A percentile compares a stretch with the other conserved stretches of the same genome.
phyloP scores from a whole-genome alignment of 2,888 invertebrate genomes.

The Glaucopsyche alexis region DNA sequence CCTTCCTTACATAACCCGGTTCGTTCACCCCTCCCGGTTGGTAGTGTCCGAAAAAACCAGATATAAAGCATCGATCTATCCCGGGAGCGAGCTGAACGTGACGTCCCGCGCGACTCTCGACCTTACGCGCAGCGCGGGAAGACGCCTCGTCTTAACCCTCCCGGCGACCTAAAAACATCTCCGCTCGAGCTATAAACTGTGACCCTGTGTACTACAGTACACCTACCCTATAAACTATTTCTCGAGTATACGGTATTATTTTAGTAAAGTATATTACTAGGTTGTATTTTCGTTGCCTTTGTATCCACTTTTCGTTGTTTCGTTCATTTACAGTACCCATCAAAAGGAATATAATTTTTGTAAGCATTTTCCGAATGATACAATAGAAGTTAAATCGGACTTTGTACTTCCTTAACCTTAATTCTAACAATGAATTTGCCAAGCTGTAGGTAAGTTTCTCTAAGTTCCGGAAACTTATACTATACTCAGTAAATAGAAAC shows the following conservation, averaged over 20 bases:
- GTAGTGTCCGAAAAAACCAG: slow-evolving; percentile 79
- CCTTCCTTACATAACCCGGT: slow-evolving; percentile 73
- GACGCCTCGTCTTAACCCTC: slow-evolving; percentile 36
- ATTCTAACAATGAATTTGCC: no score
- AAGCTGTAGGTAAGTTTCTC: no score
- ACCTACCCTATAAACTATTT: slow-evolving; percentile 33
- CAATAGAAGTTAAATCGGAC: no score
- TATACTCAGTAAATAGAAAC: no score
- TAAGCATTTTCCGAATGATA: neutral
- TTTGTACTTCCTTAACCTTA: no score
- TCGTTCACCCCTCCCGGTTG: slow-evolving; percentile 75
- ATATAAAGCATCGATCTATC: slow-evolving; percentile 66
- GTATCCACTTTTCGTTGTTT: neutral
- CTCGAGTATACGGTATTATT: slow-evolving; percentile 33
- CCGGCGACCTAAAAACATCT: slow-evolving; percentile 46
- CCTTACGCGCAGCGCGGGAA: slow-evolving; percentile 37
- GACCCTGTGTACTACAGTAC: slow-evolving; percentile 43
- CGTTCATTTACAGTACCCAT: neutral
- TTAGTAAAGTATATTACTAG: slow-evolving; percentile 8
- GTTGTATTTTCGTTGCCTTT: neutral
- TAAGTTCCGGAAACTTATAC: no score
- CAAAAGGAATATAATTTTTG: neutral
- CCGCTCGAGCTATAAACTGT: slow-evolving; percentile 44
- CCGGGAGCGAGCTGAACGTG: slow-evolving; percentile 51
- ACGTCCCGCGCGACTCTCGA: slow-evolving; percentile 40